Percentiles rank a stretch among this genome's conserved stretches.
phyloP scores from a whole-genome alignment of 2,113 vertebrate genomes.

The Setophaga petechia region DNA sequence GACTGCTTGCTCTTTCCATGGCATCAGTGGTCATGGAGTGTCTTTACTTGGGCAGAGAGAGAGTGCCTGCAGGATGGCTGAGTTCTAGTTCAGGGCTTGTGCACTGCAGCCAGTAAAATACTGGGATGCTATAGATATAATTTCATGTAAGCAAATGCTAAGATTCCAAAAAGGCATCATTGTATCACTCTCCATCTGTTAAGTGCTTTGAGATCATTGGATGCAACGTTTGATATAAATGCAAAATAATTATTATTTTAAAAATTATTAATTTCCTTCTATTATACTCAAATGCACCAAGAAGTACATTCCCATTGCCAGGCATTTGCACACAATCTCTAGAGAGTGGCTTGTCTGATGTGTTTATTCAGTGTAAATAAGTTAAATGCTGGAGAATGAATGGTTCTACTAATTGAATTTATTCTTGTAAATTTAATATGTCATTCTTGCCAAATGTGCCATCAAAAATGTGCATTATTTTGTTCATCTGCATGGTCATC shows the following conservation, averaged over 20 bases:
- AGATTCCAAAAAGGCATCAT: neutral
- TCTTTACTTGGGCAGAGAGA: neutral
- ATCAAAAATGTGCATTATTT: slow-evolving; percentile 61
- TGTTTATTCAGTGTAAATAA: slow-evolving; percentile 65
- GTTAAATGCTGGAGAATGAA: slow-evolving; percentile 37
- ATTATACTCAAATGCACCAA: neutral
- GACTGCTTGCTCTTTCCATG: neutral
- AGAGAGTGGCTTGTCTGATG: slow-evolving; percentile 36
- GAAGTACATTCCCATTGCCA: slow-evolving; percentile 9
- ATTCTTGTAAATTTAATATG: slow-evolving; percentile 52
- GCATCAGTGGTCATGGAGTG: fast-evolving
- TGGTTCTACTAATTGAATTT: slow-evolving; percentile 50
- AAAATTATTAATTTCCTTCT: neutral
- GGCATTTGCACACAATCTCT: neutral
- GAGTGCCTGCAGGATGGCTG: neutral
- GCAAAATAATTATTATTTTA: slow-evolving; percentile 17
- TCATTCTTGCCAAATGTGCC: slow-evolving; percentile 24
- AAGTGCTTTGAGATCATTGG: neutral
- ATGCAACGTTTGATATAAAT: neutral
- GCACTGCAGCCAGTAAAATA: neutral
- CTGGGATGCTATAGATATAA: neutral
- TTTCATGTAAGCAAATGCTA: neutral
- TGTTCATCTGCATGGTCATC: slow-evolving; percentile 20
- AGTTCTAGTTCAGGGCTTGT: neutral
- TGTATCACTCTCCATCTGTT: neutral